Evolutionary conservation across 2,113 vertebrate genomes (phyloP), one percentile per base, ranked within the genome.

Genomic region (Nyctereutes procyonoides): DNA sequence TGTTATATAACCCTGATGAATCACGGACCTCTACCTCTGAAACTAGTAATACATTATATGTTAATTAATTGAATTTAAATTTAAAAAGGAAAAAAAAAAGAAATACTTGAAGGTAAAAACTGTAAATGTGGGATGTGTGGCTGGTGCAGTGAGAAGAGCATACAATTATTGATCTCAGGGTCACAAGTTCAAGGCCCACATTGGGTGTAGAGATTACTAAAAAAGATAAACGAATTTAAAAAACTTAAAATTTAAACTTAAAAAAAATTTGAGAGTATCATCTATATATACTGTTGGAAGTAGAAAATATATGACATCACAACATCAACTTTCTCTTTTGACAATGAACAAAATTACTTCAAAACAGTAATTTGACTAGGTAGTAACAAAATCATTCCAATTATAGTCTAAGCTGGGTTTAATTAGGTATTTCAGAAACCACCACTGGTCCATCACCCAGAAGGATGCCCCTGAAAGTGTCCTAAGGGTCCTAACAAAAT

Each of bases 381-480:
- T 60, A 80, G 35, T 94, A 93, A 81, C 32, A 96, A 95, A 95
- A 96, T 77, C 71, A 95, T 69, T 87, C 24, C 43, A 84, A 76
- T 88, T 93, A 77, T 0, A 81, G 32, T 84, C n/a, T 91, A 90
- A 93, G 63, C 15, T 92, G 22, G 7, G 19, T 88, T 93, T 91
- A 88, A 85, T 48, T 73, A 87, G 30, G 22, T 90, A 80, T 96
- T 94, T 93, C 2, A 86, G 88, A 97, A 91, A 80, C 74, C 6
- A 83, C 22, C 32, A 67, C 20, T 48, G 32, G 22, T 51, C 53
- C 43, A 89, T 28, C 58, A 93, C 32, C 60, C 67, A 90, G 60
- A 77, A 83, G 79, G 60, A 58, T 51, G 14, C 13, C 35, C 19
- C 51, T 74, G 26, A 91, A 84, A 93, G n/a, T 92, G 30, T 93